Base-by-base conservation (phyloP, 2,113 vertebrate genomes). In the Caloenas nicobarica region DNA sequence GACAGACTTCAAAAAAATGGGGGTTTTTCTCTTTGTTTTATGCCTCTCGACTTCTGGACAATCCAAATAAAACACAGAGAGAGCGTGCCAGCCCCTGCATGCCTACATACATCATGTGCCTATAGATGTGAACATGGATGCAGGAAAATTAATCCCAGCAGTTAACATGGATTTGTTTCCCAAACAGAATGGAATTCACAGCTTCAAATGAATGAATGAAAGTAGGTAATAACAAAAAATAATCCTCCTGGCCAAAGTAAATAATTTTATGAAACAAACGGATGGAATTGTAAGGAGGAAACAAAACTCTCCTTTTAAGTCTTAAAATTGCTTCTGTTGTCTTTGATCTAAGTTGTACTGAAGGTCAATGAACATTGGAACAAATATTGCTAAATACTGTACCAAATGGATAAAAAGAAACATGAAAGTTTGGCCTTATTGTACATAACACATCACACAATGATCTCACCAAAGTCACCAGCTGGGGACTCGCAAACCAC, bases 381-480 rank as follows among this genome's bases (percentile, higher is more conserved):
- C 60, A 95, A 96, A 96, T 94, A 94, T 68, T 95, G 94, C 85
- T 91, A 93, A 97, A 95, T 68, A 85, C 26, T 89, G 76, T 71
- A 95, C 81, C 94, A 91, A 88, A 93, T 81, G 91, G 90, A 87
- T 91, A 94, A 94, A 95, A 89, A 92, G 82, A 96, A 96, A 93
- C 93, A 94, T 77, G 96, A 93, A 96, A 95, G 96, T 96, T 96
- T 97, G 94, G 93, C 95, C 93, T 97, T 86, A 77, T 92, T 91
- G 95, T 97, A 97, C 96, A 96, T 80, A 97, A 96, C 88, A 95
- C 81, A 96, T 97, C 98, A 97, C 95, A 97, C 71, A 96, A 86
- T 98, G 98, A 99, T 97, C 98, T 98, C 98, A 97, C 95, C 97
- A 96, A 97, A 91, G 97, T 97, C 97, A 98, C 98, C 98, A 97